Base-by-base conservation (phyloP, 53 echinoderm and acorn worm species). In the Paracentrotus lividus region DNA sequence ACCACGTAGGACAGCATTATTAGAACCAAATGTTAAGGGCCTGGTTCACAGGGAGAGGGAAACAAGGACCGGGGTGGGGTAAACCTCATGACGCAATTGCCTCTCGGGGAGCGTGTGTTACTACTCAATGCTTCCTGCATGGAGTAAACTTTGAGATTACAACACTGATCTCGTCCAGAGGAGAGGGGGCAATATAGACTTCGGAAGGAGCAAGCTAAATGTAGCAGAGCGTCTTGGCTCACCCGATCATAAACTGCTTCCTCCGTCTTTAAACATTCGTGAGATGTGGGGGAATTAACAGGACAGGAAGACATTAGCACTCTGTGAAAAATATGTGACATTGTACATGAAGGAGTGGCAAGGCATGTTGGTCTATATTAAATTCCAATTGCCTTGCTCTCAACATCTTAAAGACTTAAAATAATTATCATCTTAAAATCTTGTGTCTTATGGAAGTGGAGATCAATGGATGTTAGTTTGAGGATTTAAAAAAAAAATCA, bases 121-220 rank as follows among this genome's bases (percentile, higher is more conserved):
- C 81, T 47, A n/a, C 24, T 45, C 81, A 81, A 47, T 47, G 81
- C 49, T 81, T 81, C 81, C 81, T 81, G 40, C 6, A 10, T 47
- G 44, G 27, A 81, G 81, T 81, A 47, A 47, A 47, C 9, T 40
- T 36, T 16, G 27, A 45, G 81, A 81, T 81, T n/a, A 2, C 45
- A 27, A 45, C 27, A 36, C 32, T 7, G 47, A 81, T 45, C 24
- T n/a, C 24, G 81, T 45, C 81, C 44, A 81, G 10, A 4, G n/a
- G 81, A 45, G 44, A 1, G 47, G 81, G 81, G n/a, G n/a, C n/a
- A n/a, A n/a, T n/a, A n/a, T n/a, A n/a, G n/a, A n/a, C n/a, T 81
- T 81, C 81, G 81, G 81, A 81, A 81, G 81, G 81, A 44, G 47
- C 24, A 47, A 20, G 45, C 81, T 81, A 81, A 81, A 81, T 81